phyloP scores from a whole-genome alignment of 2,888 invertebrate species.

The Diarsia dahlii region DNA sequence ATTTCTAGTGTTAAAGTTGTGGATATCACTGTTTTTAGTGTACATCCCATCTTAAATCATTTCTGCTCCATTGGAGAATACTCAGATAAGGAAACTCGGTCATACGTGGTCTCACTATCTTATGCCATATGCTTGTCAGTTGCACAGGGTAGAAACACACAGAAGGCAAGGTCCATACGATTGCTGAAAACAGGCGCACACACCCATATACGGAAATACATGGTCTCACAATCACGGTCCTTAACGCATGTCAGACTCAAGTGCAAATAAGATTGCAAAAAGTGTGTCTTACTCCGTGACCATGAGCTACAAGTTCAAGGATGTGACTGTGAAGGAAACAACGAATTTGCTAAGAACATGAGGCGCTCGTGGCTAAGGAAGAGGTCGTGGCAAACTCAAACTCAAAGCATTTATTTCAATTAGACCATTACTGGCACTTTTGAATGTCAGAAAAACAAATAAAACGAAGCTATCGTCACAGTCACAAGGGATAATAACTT shows the following conservation, averaged over 20 bases:
- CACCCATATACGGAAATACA: neutral
- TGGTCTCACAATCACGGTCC: neutral
- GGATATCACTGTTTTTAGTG: too few relatives aligned
- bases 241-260: neutral
- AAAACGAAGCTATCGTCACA: too few relatives aligned
- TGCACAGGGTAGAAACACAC: neutral
- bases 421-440: too few relatives aligned
- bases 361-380: too few relatives aligned
- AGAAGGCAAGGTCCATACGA: neutral
- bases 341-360: neutral
- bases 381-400: too few relatives aligned
- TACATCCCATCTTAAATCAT: slow-evolving; percentile 31
- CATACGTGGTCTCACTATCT: slow-evolving; percentile 26
- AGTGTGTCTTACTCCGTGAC: neutral
- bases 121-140: neutral
- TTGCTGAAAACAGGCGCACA: neutral
- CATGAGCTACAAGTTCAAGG: neutral
- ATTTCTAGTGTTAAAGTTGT: too few relatives aligned
- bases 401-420: too few relatives aligned
- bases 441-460: too few relatives aligned
- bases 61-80: slow-evolving; percentile 35
- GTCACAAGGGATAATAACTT: too few relatives aligned
- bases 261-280: neutral
- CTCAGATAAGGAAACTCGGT: slow-evolving; percentile 36
- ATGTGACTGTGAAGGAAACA: neutral